phyloP scores from a whole-genome alignment of 2,888 invertebrate species.

The Dimorphilus gyrociliatus region DNA sequence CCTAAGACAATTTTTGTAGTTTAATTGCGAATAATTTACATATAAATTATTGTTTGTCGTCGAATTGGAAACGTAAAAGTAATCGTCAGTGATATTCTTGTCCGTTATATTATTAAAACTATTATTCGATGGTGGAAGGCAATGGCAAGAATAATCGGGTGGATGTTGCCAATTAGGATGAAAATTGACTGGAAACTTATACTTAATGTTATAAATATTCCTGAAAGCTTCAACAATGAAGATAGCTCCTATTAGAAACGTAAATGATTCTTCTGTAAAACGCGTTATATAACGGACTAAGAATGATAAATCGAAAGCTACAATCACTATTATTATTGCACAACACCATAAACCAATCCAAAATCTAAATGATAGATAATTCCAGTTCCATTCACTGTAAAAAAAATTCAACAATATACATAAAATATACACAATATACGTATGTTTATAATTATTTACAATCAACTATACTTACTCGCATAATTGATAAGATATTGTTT shows the following conservation, averaged over 20 bases:
- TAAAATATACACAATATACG: no score
- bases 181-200: slow-evolving; percentile 11
- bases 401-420: no score
- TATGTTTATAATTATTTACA: no score
- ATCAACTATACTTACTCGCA: slow-evolving; percentile 22
- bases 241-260: slow-evolving; percentile 91
- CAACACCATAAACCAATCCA: slow-evolving; percentile 94
- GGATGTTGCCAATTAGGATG: slow-evolving; percentile 8
- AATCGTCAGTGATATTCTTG: no score
- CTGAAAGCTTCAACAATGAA: slow-evolving; percentile 94
- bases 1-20: no score
- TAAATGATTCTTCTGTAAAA: slow-evolving; percentile 95
- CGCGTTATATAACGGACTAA: slow-evolving; percentile 91
- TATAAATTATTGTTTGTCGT: no score
- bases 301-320: slow-evolving; percentile 85
- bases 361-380: slow-evolving; percentile 81
- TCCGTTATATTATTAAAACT: no score
- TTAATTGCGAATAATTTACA: no score
- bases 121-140: no score
- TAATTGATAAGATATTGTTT: slow-evolving; percentile 35
- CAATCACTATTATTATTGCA: slow-evolving; percentile 62
- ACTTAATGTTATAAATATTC: slow-evolving; percentile 54
- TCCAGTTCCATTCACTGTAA: slow-evolving; percentile 54
- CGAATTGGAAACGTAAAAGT: no score
- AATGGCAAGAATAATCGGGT: no score